These are phyloP conservation scores for Troides oblongomaculatus DNA, from an alignment of 2,888 invertebrate genomes.

Conservation along the genomic window DNA sequence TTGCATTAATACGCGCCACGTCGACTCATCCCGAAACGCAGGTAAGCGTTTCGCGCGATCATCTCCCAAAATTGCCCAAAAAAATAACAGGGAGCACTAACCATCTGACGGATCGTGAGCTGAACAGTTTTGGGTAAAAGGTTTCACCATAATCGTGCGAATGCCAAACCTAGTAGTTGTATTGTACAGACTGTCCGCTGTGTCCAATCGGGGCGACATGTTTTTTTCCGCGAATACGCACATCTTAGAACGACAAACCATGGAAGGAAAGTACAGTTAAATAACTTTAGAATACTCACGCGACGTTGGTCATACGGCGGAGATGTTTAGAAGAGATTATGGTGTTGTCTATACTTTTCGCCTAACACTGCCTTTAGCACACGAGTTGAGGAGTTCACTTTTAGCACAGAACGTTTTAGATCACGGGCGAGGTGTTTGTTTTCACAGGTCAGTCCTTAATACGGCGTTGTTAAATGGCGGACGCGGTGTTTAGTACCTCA, in stretches of 20 bases:
- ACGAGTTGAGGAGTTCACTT: constrained; percentile 54
- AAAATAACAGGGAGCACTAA: constrained; percentile 18
- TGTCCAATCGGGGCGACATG: constrained; percentile 49
- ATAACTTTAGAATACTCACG: constrained; percentile 70
- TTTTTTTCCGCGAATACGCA: constrained; percentile 66
- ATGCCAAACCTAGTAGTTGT: constrained; percentile 48
- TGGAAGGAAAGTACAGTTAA: constrained; percentile 72
- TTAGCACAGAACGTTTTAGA: constrained; percentile 52
- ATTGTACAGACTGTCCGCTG: constrained; percentile 41
- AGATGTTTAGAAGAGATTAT: constrained; percentile 53
- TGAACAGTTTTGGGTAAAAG: background rate
- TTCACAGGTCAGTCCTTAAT: constrained; percentile 54
- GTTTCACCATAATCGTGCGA: too few species aligned
- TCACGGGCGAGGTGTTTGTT: constrained; percentile 47
- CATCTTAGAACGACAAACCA: constrained; percentile 51
- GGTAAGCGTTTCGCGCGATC: constrained; percentile 29
- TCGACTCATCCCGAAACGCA: constrained; percentile 29
- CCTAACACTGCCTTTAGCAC: constrained; percentile 45
- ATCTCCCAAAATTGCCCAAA: constrained; percentile 24
- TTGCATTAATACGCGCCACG: constrained; percentile 16
- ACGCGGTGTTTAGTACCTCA: constrained; percentile 28
- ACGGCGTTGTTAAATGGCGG: constrained; percentile 40
- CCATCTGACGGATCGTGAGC: background rate
- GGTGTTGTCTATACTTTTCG: constrained; percentile 40
- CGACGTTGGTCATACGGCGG: constrained; percentile 46